Evolutionary conservation across 2,888 invertebrate species (phyloP).

Genomic region (Clivina fossor): DNA sequence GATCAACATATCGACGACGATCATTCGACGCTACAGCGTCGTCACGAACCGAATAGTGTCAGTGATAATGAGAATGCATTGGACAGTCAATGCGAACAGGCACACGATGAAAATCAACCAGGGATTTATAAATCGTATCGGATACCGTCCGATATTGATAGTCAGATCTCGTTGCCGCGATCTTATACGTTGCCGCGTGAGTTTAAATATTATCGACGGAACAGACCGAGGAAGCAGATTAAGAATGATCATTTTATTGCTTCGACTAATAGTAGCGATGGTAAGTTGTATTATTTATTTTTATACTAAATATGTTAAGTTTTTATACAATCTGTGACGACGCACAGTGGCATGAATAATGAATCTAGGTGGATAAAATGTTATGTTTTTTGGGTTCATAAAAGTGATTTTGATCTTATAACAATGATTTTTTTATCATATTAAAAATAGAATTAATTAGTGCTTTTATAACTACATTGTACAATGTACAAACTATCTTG

Average conservation of each 20-base stretch:
- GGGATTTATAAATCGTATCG: slow-evolving; percentile 55
- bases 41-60: slow-evolving; percentile 42
- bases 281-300: slow-evolving; percentile 52
- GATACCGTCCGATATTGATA: slow-evolving; percentile 72
- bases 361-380: background rate
- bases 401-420: too few relatives aligned
- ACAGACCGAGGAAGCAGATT: slow-evolving; percentile 58
- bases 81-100: slow-evolving; percentile 32
- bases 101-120: slow-evolving; percentile 35
- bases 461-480: too few relatives aligned
- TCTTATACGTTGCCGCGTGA: slow-evolving; percentile 84
- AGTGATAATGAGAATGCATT: slow-evolving; percentile 35
- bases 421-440: too few relatives aligned
- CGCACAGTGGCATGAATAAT: background rate
- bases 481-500: background rate
- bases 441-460: too few relatives aligned
- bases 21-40: slow-evolving; percentile 39
- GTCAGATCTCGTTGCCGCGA: slow-evolving; percentile 78
- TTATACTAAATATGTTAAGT: too few relatives aligned
- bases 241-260: slow-evolving; percentile 70
- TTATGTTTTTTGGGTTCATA: too few relatives aligned
- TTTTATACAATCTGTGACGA: too few relatives aligned
- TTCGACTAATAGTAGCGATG: slow-evolving; percentile 85
- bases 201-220: slow-evolving; percentile 76
- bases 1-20: slow-evolving; percentile 30